These are phyloP conservation scores for Apoda limacodes DNA, from an alignment of 2,888 invertebrate genomes.

Conservation along the genomic window DNA sequence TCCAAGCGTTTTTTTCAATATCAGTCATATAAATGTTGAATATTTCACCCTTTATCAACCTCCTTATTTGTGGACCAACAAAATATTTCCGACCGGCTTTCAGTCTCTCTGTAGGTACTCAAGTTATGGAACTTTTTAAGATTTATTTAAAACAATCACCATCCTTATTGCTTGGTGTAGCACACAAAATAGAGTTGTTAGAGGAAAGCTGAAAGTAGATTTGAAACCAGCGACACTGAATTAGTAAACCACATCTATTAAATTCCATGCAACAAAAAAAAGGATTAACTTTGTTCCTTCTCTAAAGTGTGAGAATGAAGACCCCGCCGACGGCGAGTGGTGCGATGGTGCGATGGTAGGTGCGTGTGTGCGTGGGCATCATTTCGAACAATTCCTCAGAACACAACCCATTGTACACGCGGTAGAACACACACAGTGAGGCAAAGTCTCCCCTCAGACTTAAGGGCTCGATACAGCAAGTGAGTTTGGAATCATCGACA, in stretches of 20 bases:
- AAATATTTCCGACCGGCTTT: too few relatives aligned
- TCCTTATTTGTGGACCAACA: too few relatives aligned
- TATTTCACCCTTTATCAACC: constrained; percentile 5
- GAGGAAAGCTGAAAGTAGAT: constrained; percentile 5
- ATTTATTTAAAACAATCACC: constrained; percentile 3
- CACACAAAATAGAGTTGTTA: constrained; percentile 4
- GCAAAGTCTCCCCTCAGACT: too few relatives aligned
- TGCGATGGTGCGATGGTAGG: too few relatives aligned
- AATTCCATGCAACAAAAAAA: constrained; percentile 8
- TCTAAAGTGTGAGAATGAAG: too few relatives aligned
- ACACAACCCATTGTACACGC: too few relatives aligned
- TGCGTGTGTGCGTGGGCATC: too few relatives aligned
- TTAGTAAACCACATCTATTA: constrained; percentile 6
- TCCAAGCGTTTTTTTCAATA: constrained; percentile 7
- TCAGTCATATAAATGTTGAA: constrained; percentile 6
- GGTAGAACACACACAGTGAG: too few relatives aligned
- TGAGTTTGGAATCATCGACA: too few relatives aligned
- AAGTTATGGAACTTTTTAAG: constrained; percentile 3
- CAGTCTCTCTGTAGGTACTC: constrained; percentile 3
- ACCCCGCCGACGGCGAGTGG: too few relatives aligned
- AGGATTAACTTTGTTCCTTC: constrained; percentile 3
- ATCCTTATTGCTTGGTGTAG: constrained; percentile 4
- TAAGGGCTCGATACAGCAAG: too few relatives aligned
- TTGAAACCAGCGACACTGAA: constrained; percentile 6
- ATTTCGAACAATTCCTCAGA: too few relatives aligned